phyloP scores from a whole-genome alignment of 2,797 vertebrate genomes.

The Muscicapa comitata region DNA sequence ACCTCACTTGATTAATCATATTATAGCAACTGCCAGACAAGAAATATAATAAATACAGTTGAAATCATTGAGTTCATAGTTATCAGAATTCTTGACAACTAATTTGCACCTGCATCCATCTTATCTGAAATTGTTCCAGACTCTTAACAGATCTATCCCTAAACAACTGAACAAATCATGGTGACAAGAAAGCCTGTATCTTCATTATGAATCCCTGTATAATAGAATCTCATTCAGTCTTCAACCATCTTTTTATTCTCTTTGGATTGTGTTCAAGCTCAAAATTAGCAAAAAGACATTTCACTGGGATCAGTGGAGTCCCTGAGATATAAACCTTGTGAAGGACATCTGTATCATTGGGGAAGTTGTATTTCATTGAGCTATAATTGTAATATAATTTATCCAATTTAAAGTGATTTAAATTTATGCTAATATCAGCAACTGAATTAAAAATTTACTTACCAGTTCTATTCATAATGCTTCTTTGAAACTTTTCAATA shows the following conservation, averaged over 20 bases:
- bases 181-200: background rate
- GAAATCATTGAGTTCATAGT: background rate
- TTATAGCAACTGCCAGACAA: background rate
- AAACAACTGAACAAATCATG: background rate
- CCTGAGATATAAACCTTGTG: background rate
- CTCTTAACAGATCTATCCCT: background rate
- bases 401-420: background rate
- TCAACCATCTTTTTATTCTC: background rate
- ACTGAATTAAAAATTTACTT: background rate
- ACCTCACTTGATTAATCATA: background rate
- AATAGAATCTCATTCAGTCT: background rate
- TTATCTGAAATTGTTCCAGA: background rate
- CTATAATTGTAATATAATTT: slow-evolving; percentile 15
- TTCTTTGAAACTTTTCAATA: background rate
- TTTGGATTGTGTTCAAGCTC: slow-evolving; percentile 2
- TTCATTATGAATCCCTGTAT: background rate
- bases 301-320: background rate
- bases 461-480: background rate
- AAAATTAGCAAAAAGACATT: slow-evolving; percentile 30
- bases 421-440: background rate
- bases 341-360: background rate
- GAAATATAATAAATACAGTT: background rate
- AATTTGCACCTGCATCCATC: background rate
- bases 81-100: background rate
- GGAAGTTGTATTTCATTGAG: slow-evolving; percentile 24